A percentile compares a stretch with the other conserved stretches of the same genome.
Evolutionary conservation across 37 sponge, comb jelly and placozoan genomes (phyloP).

Genomic region (Mnemiopsis leidyi): DNA sequence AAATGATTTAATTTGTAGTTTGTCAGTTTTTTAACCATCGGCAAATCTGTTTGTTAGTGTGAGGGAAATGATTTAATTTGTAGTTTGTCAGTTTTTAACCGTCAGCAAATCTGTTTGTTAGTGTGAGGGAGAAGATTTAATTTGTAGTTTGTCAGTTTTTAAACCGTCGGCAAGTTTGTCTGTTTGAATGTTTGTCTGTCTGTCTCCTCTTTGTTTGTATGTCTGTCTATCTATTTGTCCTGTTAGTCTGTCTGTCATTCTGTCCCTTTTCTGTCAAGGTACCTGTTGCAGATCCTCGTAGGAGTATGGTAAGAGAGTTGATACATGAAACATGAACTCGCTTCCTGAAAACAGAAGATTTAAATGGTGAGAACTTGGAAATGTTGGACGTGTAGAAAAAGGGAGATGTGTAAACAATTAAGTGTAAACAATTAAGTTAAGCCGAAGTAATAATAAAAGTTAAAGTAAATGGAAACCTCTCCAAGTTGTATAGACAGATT

Average conservation of each 20-base stretch:
- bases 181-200: too few species aligned
- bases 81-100: constrained; percentile 83
- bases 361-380: neutral
- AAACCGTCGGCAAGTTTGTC: too few species aligned
- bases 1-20: neutral
- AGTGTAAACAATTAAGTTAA: neutral
- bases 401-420: too few species aligned
- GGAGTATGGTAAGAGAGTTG: constrained; percentile 87
- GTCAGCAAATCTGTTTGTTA: constrained; percentile 89
- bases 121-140: constrained; percentile 48
- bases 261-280: too few species aligned
- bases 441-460: neutral
- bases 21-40: too few species aligned
- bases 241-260: too few species aligned
- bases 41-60: too few species aligned
- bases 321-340: constrained; percentile 95
- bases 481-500: constrained; percentile 75
- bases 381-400: too few species aligned
- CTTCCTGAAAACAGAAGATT: constrained; percentile 57
- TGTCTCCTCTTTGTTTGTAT: too few species aligned
- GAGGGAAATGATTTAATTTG: neutral
- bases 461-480: constrained; percentile 58
- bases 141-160: too few species aligned
- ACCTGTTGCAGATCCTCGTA: constrained; percentile 88
- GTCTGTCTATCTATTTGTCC: too few species aligned